Evolutionary conservation across 2,888 invertebrate genomes (phyloP).

Genomic region (Lasioglossum figueresi): DNA sequence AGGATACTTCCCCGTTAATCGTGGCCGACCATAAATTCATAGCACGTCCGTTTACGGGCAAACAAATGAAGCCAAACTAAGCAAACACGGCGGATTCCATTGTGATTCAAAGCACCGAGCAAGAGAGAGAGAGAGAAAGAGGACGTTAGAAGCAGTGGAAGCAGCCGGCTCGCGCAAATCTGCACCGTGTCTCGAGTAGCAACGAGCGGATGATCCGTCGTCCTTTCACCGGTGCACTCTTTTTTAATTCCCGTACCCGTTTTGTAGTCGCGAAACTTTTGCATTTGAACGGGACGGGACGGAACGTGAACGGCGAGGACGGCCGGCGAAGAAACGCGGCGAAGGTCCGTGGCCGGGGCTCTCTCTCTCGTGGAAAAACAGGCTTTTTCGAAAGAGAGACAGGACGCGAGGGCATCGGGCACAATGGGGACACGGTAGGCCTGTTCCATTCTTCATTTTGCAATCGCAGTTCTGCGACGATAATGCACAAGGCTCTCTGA

Average conservation of each 20-base stretch:
- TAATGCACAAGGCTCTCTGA: slow-evolving; percentile 47
- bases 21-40: background rate
- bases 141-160: slow-evolving; percentile 28
- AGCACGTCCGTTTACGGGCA: background rate
- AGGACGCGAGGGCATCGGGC: slow-evolving; percentile 31
- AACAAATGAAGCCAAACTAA: slow-evolving; percentile 9
- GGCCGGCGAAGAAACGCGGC: slow-evolving; percentile 14
- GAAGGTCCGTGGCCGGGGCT: slow-evolving; percentile 8
- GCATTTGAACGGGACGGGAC: slow-evolving; percentile 59
- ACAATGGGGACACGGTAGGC: slow-evolving; percentile 52
- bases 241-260: slow-evolving; percentile 66
- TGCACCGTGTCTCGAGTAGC: slow-evolving; percentile 48
- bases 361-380: slow-evolving; percentile 52
- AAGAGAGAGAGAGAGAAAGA: background rate
- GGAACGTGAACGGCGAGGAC: slow-evolving; percentile 1
- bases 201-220: slow-evolving; percentile 68
- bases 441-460: slow-evolving; percentile 59
- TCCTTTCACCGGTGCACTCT: slow-evolving; percentile 60
- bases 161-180: slow-evolving; percentile 21
- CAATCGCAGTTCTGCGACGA: slow-evolving; percentile 56
- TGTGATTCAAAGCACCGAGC: slow-evolving; percentile 43
- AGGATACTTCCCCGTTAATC: background rate
- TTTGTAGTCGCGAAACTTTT: slow-evolving; percentile 78
- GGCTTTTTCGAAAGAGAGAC: slow-evolving; percentile 61
- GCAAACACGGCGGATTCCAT: slow-evolving; percentile 24